Evolutionary conservation across 2,113 vertebrate species (phyloP), one percentile per base, ranked within the genome.

Genomic region (Larimichthys crocea): DNA sequence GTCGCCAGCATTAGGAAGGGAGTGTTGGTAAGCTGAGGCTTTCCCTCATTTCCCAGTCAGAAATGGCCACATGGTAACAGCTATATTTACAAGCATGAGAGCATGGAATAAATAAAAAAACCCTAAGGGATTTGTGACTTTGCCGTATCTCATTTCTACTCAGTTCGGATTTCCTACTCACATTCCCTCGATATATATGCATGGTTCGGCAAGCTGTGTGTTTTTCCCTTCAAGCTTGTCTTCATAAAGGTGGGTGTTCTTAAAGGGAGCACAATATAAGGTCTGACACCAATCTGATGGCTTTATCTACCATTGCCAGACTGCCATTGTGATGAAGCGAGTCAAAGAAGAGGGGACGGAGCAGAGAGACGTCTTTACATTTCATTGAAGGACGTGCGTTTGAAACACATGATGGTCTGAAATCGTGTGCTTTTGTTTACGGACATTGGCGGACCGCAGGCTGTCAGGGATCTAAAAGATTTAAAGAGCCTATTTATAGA

Each of bases 401-500:
- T 67, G 31, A 85, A 80, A 73, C 67, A 82, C 26, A 60, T 40
- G 59, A 20, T 15, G 42, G 56, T 62, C 77, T 78, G 67, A 79
- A 68, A 60, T 64, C 53, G 57, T 48, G 16, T 9, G 52, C n/a
- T 81, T 85, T 84, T 91, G 78, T 85, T 87, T 70, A 67, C 77
- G 77, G 79, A 82, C 46, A 60, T 26, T 22, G 35, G 62, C 62
- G 67, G 64, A 61, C 19, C 64, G 8, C 26, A 57, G 52, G 80
- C 86, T 49, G 83, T 83, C 79, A 72, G 79, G 64, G 64, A 68
- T 68, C 65, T 83, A 15, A 83, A 84, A 74, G 70, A 88, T 88
- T 85, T 74, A 90, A 83, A 64, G 19, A 46, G 50, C 16, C 88
- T 90, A 92, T 92, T 90, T 90, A 81, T 86, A 88, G 85, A 76